Conservation (phyloP, 2,113 vertebrate genomes). For the Podarcis muralis region DNA sequence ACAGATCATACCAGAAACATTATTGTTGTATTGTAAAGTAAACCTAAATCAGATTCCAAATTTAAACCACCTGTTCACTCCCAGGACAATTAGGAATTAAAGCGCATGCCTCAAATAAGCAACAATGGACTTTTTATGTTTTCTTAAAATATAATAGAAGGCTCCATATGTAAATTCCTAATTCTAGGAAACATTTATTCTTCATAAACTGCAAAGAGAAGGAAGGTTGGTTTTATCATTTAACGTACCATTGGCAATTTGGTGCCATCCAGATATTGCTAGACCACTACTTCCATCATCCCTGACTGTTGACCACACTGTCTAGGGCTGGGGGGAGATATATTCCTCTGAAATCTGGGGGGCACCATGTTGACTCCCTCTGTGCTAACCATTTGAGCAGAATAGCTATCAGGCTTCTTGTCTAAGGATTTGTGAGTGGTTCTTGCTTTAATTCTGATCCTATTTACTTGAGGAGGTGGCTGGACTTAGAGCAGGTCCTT, state of each 20-base stretch:
- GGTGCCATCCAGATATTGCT: too few species aligned
- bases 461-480: constrained; percentile 4
- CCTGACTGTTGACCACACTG: too few species aligned
- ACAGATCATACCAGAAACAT: neutral
- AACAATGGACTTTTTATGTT: neutral
- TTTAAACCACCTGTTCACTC: neutral
- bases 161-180: neutral
- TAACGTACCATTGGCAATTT: too few species aligned
- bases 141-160: neutral
- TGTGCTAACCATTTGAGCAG: too few species aligned
- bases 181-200: neutral
- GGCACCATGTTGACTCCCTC: too few species aligned
- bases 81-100: neutral
- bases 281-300: too few species aligned
- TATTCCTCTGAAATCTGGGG: too few species aligned
- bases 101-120: neutral
- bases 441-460: neutral
- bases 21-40: neutral
- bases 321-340: too few species aligned
- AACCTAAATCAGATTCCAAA: neutral
- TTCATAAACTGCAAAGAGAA: neutral
- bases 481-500: neutral
- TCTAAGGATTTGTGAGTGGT: neutral
- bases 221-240: neutral
- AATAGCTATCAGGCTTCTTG: neutral